These are phyloP conservation scores for Urocitellus parryii DNA, from an alignment of 2,113 vertebrate genomes.

Conservation along the genomic window DNA sequence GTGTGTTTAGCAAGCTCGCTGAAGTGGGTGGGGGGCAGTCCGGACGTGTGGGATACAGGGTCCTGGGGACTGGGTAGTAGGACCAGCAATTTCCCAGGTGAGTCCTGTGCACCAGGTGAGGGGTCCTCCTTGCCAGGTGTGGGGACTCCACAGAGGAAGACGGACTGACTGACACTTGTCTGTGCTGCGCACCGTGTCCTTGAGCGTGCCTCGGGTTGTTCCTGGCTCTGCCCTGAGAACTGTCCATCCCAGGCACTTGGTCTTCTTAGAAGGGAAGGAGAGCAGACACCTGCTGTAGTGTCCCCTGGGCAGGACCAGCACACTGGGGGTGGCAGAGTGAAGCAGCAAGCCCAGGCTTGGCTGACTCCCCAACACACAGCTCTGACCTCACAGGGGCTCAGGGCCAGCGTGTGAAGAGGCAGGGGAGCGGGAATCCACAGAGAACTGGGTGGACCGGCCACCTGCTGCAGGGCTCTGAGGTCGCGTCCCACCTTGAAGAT, in stretches of 20 bases:
- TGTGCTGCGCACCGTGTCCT: no score
- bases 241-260: fast-evolving
- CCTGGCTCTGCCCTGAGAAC: neutral
- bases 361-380: no score
- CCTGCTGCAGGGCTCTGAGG: fast-evolving
- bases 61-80: neutral
- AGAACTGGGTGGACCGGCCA: neutral
- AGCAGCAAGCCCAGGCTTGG: fast-evolving
- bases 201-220: no score
- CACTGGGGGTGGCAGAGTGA: fast-evolving
- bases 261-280: neutral
- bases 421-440: fast-evolving
- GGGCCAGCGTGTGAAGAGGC: fast-evolving
- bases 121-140: fast-evolving
- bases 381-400: fast-evolving
- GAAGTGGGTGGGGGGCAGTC: neutral
- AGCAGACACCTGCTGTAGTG: fast-evolving
- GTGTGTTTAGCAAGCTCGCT: neutral
- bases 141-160: fast-evolving
- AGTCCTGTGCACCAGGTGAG: neutral
- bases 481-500: fast-evolving
- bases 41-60: fast-evolving
- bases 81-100: fast-evolving
- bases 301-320: fast-evolving
- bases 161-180: no score